phyloP scores from a whole-genome alignment of 2,797 vertebrate genomes.

The Melanotaenia boesemani region DNA sequence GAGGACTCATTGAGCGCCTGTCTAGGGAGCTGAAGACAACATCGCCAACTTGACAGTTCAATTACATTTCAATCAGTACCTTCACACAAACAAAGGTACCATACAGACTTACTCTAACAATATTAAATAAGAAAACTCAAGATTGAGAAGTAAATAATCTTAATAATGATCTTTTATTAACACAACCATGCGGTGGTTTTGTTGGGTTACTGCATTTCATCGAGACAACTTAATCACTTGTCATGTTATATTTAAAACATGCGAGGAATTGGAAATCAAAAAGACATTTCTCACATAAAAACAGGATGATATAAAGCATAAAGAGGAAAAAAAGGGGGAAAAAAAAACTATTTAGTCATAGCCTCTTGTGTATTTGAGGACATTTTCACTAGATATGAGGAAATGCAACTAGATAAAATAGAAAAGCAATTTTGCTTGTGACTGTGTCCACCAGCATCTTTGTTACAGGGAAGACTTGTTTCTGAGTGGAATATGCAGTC shows the following conservation, averaged over 20 bases:
- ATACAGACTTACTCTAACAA: background rate
- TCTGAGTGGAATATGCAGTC: background rate
- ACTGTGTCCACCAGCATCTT: background rate
- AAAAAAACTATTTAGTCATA: background rate
- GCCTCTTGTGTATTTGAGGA: slow-evolving; percentile 4
- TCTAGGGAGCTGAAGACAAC: slow-evolving; percentile 23
- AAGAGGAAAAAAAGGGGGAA: background rate
- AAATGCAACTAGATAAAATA: background rate
- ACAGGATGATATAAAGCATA: background rate
- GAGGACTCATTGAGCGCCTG: slow-evolving; percentile 17
- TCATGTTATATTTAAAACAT: background rate
- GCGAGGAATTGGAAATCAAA: background rate
- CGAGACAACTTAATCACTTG: background rate
- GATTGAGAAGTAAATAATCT: slow-evolving; percentile 1
- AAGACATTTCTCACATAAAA: background rate
- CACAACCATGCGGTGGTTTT: background rate
- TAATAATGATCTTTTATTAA: background rate
- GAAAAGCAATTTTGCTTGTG: background rate
- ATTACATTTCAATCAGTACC: slow-evolving; percentile 34
- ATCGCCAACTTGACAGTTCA: slow-evolving; percentile 34
- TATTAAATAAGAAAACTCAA: background rate
- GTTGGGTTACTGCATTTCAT: background rate
- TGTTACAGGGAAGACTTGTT: background rate
- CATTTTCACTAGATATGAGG: background rate
- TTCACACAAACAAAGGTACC: slow-evolving; percentile 4